A percentile compares a stretch with the other conserved stretches of the same genome.
phyloP scores from a whole-genome alignment of 2,113 vertebrate genomes.

The Sylvietta virens region DNA sequence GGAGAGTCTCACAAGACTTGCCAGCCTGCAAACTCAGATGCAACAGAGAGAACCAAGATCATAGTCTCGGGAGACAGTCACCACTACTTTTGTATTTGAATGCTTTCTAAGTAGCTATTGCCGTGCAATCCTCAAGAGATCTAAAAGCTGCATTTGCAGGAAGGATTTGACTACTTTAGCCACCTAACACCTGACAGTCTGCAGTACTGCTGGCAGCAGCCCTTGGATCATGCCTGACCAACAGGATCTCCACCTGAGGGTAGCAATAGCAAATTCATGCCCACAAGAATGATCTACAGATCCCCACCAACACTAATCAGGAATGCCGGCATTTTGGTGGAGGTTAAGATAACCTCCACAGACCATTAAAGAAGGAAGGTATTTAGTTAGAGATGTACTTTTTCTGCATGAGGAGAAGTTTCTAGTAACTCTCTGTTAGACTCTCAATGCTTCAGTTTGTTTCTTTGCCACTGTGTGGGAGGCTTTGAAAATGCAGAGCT shows the following conservation, averaged over 20 bases:
- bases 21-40: not conserved
- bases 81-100: not conserved
- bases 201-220: not conserved
- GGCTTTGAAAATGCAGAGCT: slow-evolving; percentile 47
- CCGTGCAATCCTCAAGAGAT: not conserved
- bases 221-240: rapidly evolving
- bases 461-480: slow-evolving; percentile 50
- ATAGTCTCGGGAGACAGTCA: rapidly evolving
- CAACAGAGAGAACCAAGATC: not conserved
- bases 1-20: not conserved
- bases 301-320: not conserved
- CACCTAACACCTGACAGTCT: not conserved
- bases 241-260: not conserved
- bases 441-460: not conserved
- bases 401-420: not conserved
- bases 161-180: not conserved
- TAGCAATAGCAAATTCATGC: not conserved
- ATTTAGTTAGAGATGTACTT: not conserved
- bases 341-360: not conserved
- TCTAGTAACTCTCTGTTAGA: not conserved
- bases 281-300: not conserved
- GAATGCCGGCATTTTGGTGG: not conserved
- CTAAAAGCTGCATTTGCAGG: not conserved
- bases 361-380: not conserved
- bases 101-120: not conserved